These are phyloP conservation scores for Dasypus novemcinctus DNA, from an alignment of 2,113 vertebrate species.

Conservation along the genomic window DNA sequence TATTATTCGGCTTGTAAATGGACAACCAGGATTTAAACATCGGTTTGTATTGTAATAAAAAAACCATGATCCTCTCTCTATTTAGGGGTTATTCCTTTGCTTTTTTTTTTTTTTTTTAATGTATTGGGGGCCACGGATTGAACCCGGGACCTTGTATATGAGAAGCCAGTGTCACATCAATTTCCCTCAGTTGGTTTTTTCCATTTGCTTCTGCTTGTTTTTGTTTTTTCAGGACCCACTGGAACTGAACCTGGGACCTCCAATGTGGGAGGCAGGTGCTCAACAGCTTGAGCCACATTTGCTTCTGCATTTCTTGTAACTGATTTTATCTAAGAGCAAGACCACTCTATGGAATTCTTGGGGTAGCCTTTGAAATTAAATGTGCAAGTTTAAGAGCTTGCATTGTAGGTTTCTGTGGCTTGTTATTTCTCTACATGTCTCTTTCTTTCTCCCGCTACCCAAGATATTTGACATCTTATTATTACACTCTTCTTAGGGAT, in stretches of 20 bases:
- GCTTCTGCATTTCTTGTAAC: neutral
- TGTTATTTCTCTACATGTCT: neutral
- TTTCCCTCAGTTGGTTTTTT: too few relatives aligned
- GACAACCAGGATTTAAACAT: neutral
- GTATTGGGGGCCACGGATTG: too few relatives aligned
- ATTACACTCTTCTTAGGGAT: neutral
- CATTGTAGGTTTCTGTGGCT: neutral
- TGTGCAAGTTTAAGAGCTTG: neutral
- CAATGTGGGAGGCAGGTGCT: too few relatives aligned
- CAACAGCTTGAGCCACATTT: neutral
- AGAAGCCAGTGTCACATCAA: too few relatives aligned
- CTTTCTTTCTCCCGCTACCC: neutral
- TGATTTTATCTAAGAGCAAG: slow-evolving; percentile 2
- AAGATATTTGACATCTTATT: neutral
- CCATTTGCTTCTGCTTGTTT: too few relatives aligned
- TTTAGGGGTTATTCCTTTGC: neutral
- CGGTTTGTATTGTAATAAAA: neutral
- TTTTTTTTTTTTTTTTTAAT: neutral
- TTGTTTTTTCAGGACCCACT: too few relatives aligned
- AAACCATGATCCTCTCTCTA: neutral
- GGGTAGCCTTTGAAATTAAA: neutral
- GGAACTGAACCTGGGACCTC: too few relatives aligned
- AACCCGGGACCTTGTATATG: too few relatives aligned
- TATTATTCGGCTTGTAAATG: neutral
- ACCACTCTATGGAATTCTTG: neutral